Conservation (phyloP, 2,888 invertebrate species). For the Drosophila cognata region DNA sequence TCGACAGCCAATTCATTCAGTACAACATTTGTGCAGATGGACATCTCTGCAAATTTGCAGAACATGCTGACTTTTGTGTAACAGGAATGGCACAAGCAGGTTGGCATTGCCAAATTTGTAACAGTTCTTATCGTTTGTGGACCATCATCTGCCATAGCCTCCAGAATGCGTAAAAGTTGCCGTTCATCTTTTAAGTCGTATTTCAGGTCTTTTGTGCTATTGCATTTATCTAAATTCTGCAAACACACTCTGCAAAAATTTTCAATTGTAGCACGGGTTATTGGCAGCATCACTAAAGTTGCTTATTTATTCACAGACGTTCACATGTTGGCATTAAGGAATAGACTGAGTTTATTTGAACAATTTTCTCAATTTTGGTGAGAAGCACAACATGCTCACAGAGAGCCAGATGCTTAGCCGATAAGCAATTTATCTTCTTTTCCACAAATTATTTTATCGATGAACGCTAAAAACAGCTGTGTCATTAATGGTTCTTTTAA, state of each 20-base stretch:
- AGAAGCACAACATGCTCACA: background rate
- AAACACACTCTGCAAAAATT: constrained; percentile 45
- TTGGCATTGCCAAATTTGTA: constrained; percentile 19
- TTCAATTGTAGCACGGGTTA: constrained; percentile 43
- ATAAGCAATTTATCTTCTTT: background rate
- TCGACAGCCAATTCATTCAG: constrained; percentile 28
- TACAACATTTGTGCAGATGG: constrained; percentile 34
- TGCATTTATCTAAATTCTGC: constrained; percentile 26
- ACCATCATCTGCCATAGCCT: constrained; percentile 16
- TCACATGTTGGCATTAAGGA: constrained; percentile 4
- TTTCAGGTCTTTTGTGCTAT: background rate
- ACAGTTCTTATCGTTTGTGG: background rate
- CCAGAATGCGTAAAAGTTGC: constrained; percentile 21
- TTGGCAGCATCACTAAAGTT: constrained; percentile 27
- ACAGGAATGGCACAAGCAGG: constrained; percentile 32
- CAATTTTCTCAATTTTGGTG: background rate
- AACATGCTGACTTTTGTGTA: constrained; percentile 32
- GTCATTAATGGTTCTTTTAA: background rate
- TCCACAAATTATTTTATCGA: constrained; percentile 14
- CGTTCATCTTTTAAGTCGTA: constrained; percentile 20
- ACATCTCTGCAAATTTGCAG: constrained; percentile 43
- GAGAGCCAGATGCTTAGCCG: background rate
- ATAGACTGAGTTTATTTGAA: background rate
- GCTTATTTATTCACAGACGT: background rate
- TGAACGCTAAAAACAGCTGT: constrained; percentile 26